Base-by-base conservation (phyloP, 1,140 invertebrate species). In the Saccostrea glomerata region DNA sequence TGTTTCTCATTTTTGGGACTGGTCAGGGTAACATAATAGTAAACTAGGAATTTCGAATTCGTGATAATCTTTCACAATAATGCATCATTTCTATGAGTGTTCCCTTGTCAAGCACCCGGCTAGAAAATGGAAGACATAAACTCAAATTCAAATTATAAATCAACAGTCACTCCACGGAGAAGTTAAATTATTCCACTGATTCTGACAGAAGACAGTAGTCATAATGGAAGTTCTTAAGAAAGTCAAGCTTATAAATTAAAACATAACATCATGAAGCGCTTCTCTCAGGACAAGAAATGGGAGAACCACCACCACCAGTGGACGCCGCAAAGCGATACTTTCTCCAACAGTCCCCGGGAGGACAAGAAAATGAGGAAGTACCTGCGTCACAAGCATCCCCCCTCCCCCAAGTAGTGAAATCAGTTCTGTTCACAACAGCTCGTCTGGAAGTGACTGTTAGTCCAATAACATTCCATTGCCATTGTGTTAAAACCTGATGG, bases 181-280 rank as follows among this genome's bases (percentile, higher is more conserved):
- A 87, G 55, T 54, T 58, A 7, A 85, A 66, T 66, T 20, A 87
- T 23, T 58, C 36, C 15, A 36, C 85, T 20, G 86, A 82, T 36
- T 66, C 40, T 36, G 77, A 84, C 23, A 66, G 56, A n/a, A 55
- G 54, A 30, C 66, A 83, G 82, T 87, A 82, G 55, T 40, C 60
- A 82, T 36, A 30, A 47, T 47, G 40, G 60, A 40, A 84, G 83
- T 25, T 20, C 17, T 89, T 89, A 91, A 23, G 88, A 91, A 56
- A 86, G 89, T 63, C 92, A 92, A 90, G 96, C 96, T 83, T 98
- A 98, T 95, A 98, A 99, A 95, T 98, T 98, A 95, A 99, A 99
- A 95, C 98, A 98, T 91, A 98, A 97, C 90, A 99, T 99, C 88
- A 98, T 98, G 91, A 97, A 98, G 93, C 96, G 98, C 77, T 99